Evolutionary conservation across 2,888 invertebrate genomes (phyloP), one percentile per base, ranked within the genome.

Genomic region (Drosophila mimica): DNA sequence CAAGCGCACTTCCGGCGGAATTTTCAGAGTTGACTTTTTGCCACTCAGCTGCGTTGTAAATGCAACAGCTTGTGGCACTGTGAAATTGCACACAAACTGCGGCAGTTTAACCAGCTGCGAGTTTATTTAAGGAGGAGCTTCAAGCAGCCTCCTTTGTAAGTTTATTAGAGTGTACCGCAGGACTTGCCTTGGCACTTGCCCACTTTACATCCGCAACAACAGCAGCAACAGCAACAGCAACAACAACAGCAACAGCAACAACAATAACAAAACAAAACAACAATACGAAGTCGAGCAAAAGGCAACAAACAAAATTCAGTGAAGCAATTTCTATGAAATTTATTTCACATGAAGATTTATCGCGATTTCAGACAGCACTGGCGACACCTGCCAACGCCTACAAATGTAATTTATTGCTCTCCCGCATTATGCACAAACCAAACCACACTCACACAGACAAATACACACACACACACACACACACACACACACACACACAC

Each of bases 321-420:
- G 91, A 91, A 92, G 92, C 92, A 92, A 92, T 92, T 92, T 92
- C 92, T 92, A 92, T 92, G 92, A 92, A 92, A 92, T 92, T 93
- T 92, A 93, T 92, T 92, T 92, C 92, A 91, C 92, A 93, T 92
- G 93, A 93, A 93, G 93, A 93, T 93, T 93, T 93, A 93, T 93
- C 93, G 93, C 93, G 93, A 92, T 92, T 92, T 92, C 90, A 93
- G 93, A 93, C 93, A 93, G 92, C 92, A 89, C 91, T 92, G 93
- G 93, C 93, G 93, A 93, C 93, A 93, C 93, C 93, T 93, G 93
- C 93, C 93, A 93, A 93, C 93, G 93, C 93, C 93, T 93, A 93
- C 93, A 92, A 93, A 92, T 92, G 93, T 93, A 93, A 93, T 93
- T 93, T 93, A 93, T 93, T 91, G 91, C 91, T 89, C 89, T 91